Percentiles rank a stretch among this genome's conserved stretches.
Evolutionary conservation across 2,797 vertebrate genomes (phyloP).

Genomic region (Hyperoplus lanceolatus): DNA sequence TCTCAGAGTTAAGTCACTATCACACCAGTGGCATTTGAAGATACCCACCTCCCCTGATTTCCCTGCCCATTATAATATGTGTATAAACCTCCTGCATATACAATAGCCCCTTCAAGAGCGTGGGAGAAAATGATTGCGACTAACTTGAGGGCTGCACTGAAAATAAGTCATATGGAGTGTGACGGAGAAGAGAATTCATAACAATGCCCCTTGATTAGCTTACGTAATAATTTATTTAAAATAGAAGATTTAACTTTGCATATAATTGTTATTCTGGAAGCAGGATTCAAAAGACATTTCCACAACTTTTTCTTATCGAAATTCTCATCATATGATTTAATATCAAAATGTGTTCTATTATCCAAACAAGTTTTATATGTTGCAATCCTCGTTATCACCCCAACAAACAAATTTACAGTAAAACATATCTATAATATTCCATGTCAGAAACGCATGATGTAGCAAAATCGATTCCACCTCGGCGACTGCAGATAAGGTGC

Average conservation of each 20-base stretch:
- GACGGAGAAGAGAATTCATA: conserved; percentile 48
- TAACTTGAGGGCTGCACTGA: conserved; percentile 27
- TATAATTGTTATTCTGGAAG: conserved; percentile 4
- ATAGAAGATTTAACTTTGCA: conserved; percentile 16
- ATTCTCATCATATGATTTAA: not conserved
- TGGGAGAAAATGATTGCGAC: conserved; percentile 27
- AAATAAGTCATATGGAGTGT: conserved; percentile 56
- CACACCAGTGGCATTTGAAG: not conserved
- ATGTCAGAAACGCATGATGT: not conserved
- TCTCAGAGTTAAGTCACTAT: conserved; percentile 4
- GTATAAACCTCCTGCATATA: conserved; percentile 30
- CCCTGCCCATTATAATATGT: not conserved
- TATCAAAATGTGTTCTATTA: not conserved
- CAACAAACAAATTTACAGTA: too few species aligned
- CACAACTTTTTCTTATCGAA: not conserved
- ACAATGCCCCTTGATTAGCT: conserved; percentile 49
- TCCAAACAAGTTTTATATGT: not conserved
- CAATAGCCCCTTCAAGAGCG: conserved; percentile 22
- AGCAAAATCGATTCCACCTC: conserved; percentile 13
- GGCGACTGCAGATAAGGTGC: conserved; percentile 12
- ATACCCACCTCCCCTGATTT: conserved; percentile 1
- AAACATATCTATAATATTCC: not conserved
- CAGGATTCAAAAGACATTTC: conserved; percentile 9
- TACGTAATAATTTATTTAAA: conserved; percentile 56
- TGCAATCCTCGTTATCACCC: not conserved